Evolutionary conservation across 1,140 invertebrate genomes (phyloP), one percentile per base, ranked within the genome.

Genomic region (Cydia fagiglandana): DNA sequence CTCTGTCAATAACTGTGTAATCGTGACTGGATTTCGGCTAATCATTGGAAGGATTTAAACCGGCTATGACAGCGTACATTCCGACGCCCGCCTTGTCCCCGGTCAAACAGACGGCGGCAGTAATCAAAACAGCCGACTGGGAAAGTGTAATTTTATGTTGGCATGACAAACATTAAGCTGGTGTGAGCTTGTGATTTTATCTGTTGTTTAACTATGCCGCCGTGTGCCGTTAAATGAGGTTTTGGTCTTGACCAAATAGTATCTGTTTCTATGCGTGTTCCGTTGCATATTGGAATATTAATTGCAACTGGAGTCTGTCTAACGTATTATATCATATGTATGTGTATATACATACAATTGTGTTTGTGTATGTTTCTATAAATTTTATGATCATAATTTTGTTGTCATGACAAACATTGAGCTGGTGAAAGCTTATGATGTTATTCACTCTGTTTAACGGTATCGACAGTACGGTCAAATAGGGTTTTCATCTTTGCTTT

Each of bases 11-110:
- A 83, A 81, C 47, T 79, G 64, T 56, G 24, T 38, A 64, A 75
- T 77, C 81, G 81, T 81, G 81, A 79, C 76, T 82, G 79, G 75
- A 77, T 82, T 80, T 79, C 79, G 76, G 79, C 79, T 80, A 81
- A 80, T 80, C 79, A 82, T 80, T 78, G 77, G 64, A 77, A 77
- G 76, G 75, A 74, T 64, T 78, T 53, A 77, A 80, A 80, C 79
- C 79, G 79, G 80, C 79, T 81, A 74, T 80, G 80, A 81, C 80
- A 78, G 77, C 73, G 70, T 77, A 75, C 79, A 77, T 81, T 78
- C 79, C 79, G 78, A 64, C 76, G 66, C 68, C 30, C 75, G 50
- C 68, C 24, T 64, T 75, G 64, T 34, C 17, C 28, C 20, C 45
- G 50, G 47, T 76, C 80, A 77, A 76, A 75, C 73, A 75, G 13